Percentiles rank a stretch among this genome's conserved stretches.
Evolutionary conservation across 2,888 invertebrate genomes (phyloP).

Genomic region (Timema podura): DNA sequence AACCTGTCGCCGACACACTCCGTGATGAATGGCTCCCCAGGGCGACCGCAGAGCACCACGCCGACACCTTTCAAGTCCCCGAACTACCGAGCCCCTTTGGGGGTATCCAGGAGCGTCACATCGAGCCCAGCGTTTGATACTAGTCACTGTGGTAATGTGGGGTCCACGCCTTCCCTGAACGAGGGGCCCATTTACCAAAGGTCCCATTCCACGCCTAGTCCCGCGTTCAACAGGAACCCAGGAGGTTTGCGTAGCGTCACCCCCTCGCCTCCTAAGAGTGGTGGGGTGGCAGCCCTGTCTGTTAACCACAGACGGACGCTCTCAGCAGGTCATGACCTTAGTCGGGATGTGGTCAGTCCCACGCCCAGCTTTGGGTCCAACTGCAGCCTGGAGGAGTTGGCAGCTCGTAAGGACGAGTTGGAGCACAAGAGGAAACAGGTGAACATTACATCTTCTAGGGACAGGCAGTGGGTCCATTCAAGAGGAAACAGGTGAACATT

Average conservation of each 20-base stretch:
- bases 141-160: neutral
- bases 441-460: constrained; percentile 30
- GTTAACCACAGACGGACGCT: constrained; percentile 26
- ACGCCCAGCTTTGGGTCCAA: constrained; percentile 40
- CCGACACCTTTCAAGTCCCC: constrained; percentile 2
- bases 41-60: constrained; percentile 1
- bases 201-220: constrained; percentile 46
- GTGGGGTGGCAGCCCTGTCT: neutral
- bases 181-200: neutral
- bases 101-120: neutral
- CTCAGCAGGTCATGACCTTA: constrained; percentile 25
- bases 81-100: neutral
- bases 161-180: neutral
- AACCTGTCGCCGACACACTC: neutral
- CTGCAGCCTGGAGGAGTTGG: constrained; percentile 44
- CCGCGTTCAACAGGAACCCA: constrained; percentile 52
- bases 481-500: no score
- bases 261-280: constrained; percentile 39
- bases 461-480: no score
- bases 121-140: constrained; percentile 18
- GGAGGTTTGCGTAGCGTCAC: constrained; percentile 41
- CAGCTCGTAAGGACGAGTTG: constrained; percentile 44
- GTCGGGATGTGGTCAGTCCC: constrained; percentile 40
- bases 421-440: constrained; percentile 43
- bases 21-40: neutral